A percentile compares a stretch with the other conserved stretches of the same genome.
phyloP scores from a whole-genome alignment of 2,888 invertebrate genomes.

The Tenodera sinensis region DNA sequence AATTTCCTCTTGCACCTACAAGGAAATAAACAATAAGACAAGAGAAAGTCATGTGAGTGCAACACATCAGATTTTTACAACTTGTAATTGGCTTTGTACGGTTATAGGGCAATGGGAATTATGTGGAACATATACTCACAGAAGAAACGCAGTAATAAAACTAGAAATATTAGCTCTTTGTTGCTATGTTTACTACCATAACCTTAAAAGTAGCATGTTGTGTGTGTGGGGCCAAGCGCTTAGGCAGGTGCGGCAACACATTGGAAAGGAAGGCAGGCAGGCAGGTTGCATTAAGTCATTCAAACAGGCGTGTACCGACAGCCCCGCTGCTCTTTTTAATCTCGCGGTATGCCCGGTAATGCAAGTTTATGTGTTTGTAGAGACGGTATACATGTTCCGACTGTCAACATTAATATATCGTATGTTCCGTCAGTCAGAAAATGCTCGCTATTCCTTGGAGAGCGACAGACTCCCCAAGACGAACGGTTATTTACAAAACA shows the following conservation, averaged over 20 bases:
- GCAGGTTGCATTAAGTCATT: not conserved
- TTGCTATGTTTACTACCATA: no score
- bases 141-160: no score
- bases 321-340: not conserved
- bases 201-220: no score
- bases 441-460: not conserved
- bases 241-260: not conserved
- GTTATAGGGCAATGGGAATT: no score
- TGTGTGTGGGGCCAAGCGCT: not conserved
- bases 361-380: not conserved
- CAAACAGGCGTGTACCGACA: not conserved
- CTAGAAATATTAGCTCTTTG: no score
- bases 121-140: no score
- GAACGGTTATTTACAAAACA: not conserved
- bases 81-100: no score
- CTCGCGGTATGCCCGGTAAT: not conserved
- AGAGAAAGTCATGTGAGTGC: no score
- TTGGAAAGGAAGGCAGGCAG: not conserved
- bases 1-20: no score
- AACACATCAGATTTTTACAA: no score
- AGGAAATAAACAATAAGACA: no score
- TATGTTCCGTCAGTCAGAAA: not conserved
- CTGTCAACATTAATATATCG: not conserved
- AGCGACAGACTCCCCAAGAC: not conserved
- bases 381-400: not conserved